A percentile compares a stretch with the other conserved stretches of the same genome.
Evolutionary conservation across 53 echinoderm and acorn worm species (phyloP).

Genomic region (Arbacia lixula): DNA sequence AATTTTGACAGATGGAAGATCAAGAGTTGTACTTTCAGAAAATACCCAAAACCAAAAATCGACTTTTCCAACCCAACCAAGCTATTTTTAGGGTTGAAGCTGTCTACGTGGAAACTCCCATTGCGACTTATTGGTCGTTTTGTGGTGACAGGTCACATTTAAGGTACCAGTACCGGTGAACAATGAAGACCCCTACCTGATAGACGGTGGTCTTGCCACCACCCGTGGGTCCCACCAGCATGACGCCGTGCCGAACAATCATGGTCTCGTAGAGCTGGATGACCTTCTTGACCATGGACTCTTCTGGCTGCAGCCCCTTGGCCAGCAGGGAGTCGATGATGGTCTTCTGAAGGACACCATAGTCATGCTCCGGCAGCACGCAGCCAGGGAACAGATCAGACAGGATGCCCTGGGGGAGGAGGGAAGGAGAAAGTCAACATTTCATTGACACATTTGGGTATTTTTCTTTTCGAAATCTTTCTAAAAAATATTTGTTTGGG

Average conservation of each 20-base stretch:
- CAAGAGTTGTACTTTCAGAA: too few species aligned
- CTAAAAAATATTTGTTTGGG: too few species aligned
- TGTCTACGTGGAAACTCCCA: too few species aligned
- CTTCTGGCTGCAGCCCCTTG: conserved; percentile 84
- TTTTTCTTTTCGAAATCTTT: too few species aligned
- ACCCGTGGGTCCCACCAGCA: conserved; percentile 98
- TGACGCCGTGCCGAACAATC: conserved; percentile 99
- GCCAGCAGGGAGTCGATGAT: conserved; percentile 79
- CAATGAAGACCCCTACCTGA: conserved; percentile 79
- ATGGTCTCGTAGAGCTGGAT: conserved; percentile 99
- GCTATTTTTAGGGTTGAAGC: too few species aligned
- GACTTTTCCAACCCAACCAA: too few species aligned
- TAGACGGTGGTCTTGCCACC: conserved; percentile 98
- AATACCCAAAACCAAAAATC: too few species aligned
- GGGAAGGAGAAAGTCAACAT: not conserved
- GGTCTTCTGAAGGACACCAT: conserved; percentile 88
- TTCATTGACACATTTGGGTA: not conserved
- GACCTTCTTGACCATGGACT: conserved; percentile 87
- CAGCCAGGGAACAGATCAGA: conserved; percentile 96
- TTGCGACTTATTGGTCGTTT: too few species aligned
- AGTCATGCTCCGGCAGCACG: conserved; percentile 95
- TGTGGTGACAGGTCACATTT: too few species aligned
- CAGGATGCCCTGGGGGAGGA: conserved; percentile 81
- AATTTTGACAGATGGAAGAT: too few species aligned
- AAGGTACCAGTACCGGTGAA: too few species aligned